Base-by-base conservation (phyloP, 2,888 invertebrate species). In the Pristionchus mayeri region DNA sequence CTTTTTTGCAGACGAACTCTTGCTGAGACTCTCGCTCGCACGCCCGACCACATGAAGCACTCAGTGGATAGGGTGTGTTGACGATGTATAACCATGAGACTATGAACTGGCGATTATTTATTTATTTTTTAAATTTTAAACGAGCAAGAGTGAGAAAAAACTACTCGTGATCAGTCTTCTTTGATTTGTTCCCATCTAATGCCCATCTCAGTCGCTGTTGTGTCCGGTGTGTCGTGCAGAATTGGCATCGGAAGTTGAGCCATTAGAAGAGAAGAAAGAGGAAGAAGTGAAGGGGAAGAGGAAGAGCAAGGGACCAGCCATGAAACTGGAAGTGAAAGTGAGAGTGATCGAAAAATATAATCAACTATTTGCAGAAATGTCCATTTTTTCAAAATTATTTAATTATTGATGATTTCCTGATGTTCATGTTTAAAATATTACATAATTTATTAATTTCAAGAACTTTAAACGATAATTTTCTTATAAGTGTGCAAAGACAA, bases 201-300 rank as follows among this genome's bases (percentile, higher is more conserved):
- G 24, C 30, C 11, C 11, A 21, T 78, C 85, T 21, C 67, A 87
- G 87, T 83, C 86, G 4, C 84, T 87, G 3, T 37, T 60, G 24
- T 87, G 87, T 57, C 87, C 87, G 11, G 87, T 87, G 4, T 87
- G 87, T 75, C 83, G 87, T 16, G 78, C 80, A 44, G 79, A 82
- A 27, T 44, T 87, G 24, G 85, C 85, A 40, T 52, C 85, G 24
- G 78, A 86, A 37, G 60, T 87, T 24, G 85, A 87, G 18, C 85
- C 85, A 52, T 27, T 85, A 21, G 80, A 60, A 4, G 78, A 67
- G 37, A 48, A 54, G 82, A 63, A 44, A 21, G 54, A 83, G 37
- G 27, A 83, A 48, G 67, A 50, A 81, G 40, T 13, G 40, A 79
- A 54, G 84, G 52, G 40, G 27, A 80, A 30, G 24, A 80, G 80